Base-by-base conservation (phyloP, 2,888 invertebrate species). In the Cryptus armator region DNA sequence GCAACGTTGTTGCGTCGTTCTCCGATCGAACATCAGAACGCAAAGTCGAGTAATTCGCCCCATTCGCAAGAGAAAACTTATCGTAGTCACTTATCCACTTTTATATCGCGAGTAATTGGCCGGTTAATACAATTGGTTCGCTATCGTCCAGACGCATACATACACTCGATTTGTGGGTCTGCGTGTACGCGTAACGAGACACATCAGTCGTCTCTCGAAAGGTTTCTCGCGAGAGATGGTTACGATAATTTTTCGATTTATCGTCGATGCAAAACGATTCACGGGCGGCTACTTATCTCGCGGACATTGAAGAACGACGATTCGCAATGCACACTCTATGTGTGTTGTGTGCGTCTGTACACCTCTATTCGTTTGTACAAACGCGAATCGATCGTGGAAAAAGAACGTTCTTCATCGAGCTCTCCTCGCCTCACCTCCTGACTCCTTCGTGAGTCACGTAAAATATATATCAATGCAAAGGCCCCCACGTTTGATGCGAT, bases 401-500 rank as follows among this genome's bases (percentile, higher is more conserved):
- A 67, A 66, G 43, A 53, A 56, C 48, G 53, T 78, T 46, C 51
- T 78, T 51, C 6, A 9, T 37, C 62, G 37, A 19, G 51, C 37
- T 37, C 43, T 53, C 66, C 24, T 53, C 12, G 51, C 59, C 37
- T 19, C 62, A 24, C 37, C 64, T 48, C 16, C 66, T 32, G 48
- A 44, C 56, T 46, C 14, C 32, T 24, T 19, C 46, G 48, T 19
- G 76, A 77, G 37, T 37, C 37, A 37, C 37, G 37, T 67, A 80
- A 81, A 77, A 72, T 72, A 81, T 74, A 76, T 72, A 84, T 81
- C 76, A 68, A 81, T 84, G 66, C 29, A 81, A 77, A 81, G 76
- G 76, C 32, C 66, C 51, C 14, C 9, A 29, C 62, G 71, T 76
- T 72, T 84, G 72, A 76, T 77, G 66, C 71, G 56, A 71, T 72